Percentiles rank a stretch among this genome's conserved stretches.
Evolutionary conservation across 2,888 invertebrate species (phyloP).

Genomic region (Galerucella nymphaeae): DNA sequence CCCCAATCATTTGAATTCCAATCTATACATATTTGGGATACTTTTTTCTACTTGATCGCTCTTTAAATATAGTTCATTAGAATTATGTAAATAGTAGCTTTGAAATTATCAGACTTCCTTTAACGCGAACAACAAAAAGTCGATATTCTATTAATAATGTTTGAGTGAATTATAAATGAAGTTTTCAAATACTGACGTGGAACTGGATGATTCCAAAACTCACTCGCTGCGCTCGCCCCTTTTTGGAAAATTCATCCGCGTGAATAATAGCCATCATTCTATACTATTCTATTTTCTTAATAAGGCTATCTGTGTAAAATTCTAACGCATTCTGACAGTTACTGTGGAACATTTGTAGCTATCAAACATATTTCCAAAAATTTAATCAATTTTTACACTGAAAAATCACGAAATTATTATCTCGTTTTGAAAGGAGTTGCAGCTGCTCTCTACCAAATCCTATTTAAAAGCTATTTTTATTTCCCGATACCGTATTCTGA

Average conservation of each 20-base stretch:
- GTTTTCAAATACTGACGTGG: conserved; percentile 33
- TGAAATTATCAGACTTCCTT: conserved; percentile 21
- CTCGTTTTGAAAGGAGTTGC: background rate
- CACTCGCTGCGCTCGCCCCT: too few relatives aligned
- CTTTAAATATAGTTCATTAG: conserved; percentile 18
- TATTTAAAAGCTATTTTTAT: background rate
- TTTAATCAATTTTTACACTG: too few relatives aligned
- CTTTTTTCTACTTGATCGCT: background rate
- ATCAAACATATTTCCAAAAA: too few relatives aligned
- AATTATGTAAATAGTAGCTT: conserved; percentile 9
- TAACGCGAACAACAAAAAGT: conserved; percentile 9
- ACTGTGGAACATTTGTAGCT: too few relatives aligned
- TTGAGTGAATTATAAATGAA: conserved; percentile 32
- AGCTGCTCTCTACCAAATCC: background rate
- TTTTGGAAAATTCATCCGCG: too few relatives aligned
- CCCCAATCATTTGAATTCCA: background rate
- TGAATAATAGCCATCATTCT: too few relatives aligned
- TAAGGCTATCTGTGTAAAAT: too few relatives aligned
- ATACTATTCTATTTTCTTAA: too few relatives aligned
- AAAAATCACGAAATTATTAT: background rate
- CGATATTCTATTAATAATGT: conserved; percentile 37
- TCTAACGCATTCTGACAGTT: too few relatives aligned
- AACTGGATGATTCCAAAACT: too few relatives aligned
- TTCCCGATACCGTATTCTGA: background rate
- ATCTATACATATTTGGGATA: background rate